Percentiles rank a stretch among this genome's conserved stretches.
Conservation (phyloP, 1,140 invertebrate species). For the Polypedilum vanderplanki region DNA sequence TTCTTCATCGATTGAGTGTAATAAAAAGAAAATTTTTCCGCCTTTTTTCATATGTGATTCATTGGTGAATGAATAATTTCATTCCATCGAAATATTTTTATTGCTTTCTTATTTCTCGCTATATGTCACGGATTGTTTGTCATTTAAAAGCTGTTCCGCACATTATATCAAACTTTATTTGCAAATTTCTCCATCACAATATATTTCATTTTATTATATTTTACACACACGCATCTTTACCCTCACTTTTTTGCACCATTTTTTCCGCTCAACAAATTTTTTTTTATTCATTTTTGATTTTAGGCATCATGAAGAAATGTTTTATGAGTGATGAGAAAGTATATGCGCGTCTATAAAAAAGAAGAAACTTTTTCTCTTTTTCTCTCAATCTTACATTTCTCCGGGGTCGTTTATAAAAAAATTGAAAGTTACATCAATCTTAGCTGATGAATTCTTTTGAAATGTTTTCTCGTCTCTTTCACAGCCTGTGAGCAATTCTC, state of each 20-base stretch:
- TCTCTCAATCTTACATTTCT: neutral
- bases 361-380: neutral
- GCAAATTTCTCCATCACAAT: neutral
- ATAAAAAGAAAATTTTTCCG: no score
- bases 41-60: no score
- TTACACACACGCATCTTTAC: no score
- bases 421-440: neutral
- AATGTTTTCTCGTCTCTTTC: neutral
- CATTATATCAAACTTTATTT: neutral
- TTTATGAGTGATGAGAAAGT: neutral
- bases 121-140: slow-evolving; percentile 17
- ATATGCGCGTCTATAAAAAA: neutral
- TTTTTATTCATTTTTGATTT: slow-evolving; percentile 20
- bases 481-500: no score
- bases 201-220: no score
- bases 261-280: neutral
- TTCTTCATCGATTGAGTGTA: no score
- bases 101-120: neutral
- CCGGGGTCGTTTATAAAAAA: neutral
- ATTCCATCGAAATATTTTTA: no score
- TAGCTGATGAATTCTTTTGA: neutral
- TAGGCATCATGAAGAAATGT: neutral
- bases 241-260: neutral
- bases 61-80: no score
- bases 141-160: slow-evolving; percentile 3